Conservation (phyloP, 2,797 vertebrate genomes). For the Xyrichtys novacula region DNA sequence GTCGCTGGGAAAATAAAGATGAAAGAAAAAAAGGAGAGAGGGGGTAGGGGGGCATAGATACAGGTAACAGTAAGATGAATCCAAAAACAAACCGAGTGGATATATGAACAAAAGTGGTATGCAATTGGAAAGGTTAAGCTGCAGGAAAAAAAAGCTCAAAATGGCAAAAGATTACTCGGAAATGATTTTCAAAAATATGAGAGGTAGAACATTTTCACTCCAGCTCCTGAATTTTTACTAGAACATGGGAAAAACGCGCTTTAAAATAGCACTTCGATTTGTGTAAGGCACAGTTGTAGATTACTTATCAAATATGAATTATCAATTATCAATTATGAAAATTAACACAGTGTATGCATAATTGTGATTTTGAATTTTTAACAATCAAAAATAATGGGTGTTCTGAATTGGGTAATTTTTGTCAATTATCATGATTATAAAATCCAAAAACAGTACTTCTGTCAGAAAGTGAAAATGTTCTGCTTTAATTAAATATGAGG, state of each 20-base stretch:
- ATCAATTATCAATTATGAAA: too few relatives aligned
- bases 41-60: constrained; percentile 50
- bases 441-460: neutral
- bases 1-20: constrained; percentile 89
- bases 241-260: too few relatives aligned
- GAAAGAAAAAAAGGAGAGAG: constrained; percentile 71
- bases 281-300: neutral
- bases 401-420: too few relatives aligned
- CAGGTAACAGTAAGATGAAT: constrained; percentile 85
- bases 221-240: neutral
- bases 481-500: constrained; percentile 31
- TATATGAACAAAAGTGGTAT: constrained; percentile 73
- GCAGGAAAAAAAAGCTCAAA: constrained; percentile 66
- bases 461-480: constrained; percentile 67
- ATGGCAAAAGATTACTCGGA: constrained; percentile 53
- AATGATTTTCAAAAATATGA: constrained; percentile 27
- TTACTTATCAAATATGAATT: too few relatives aligned
- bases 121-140: constrained; percentile 75
- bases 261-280: too few relatives aligned
- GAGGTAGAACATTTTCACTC: constrained; percentile 68
- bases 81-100: constrained; percentile 87
- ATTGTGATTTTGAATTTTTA: too few relatives aligned
- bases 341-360: too few relatives aligned
- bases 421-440: neutral
- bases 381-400: too few relatives aligned